Evolutionary conservation across 2,797 vertebrate genomes (phyloP).

Genomic region (Chelonia mydas): DNA sequence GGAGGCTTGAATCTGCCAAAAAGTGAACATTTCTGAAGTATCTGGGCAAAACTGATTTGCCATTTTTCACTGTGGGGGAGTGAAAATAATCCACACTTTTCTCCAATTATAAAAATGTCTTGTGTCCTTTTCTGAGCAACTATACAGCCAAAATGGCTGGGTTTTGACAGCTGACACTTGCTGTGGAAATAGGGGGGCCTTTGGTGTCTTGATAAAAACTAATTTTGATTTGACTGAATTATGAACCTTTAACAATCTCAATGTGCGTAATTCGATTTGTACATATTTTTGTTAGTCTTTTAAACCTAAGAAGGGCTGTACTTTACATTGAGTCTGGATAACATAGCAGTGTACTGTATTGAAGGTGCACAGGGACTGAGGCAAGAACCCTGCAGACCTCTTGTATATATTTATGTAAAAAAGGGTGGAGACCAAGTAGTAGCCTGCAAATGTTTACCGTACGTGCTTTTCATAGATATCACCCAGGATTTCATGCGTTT

Average conservation of each 20-base stretch:
- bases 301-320: not conserved
- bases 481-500: not conserved
- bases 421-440: not conserved
- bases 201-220: not conserved
- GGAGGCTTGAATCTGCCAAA: not conserved
- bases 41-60: not conserved
- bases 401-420: not conserved
- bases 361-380: not conserved
- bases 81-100: not conserved
- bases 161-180: not conserved
- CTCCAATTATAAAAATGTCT: not conserved
- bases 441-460: not conserved
- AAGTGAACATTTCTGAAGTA: not conserved
- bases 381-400: not conserved
- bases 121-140: not conserved
- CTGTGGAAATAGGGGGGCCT: not conserved
- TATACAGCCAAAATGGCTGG: not conserved
- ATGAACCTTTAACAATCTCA: not conserved
- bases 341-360: not conserved
- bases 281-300: not conserved
- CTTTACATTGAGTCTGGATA: not conserved
- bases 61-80: not conserved
- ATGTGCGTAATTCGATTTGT: not conserved
- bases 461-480: not conserved
- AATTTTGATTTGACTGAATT: not conserved